A percentile compares a stretch with the other conserved stretches of the same genome.
Evolutionary conservation across 2,888 invertebrate genomes (phyloP).

Genomic region (Subacronicta megacephala): DNA sequence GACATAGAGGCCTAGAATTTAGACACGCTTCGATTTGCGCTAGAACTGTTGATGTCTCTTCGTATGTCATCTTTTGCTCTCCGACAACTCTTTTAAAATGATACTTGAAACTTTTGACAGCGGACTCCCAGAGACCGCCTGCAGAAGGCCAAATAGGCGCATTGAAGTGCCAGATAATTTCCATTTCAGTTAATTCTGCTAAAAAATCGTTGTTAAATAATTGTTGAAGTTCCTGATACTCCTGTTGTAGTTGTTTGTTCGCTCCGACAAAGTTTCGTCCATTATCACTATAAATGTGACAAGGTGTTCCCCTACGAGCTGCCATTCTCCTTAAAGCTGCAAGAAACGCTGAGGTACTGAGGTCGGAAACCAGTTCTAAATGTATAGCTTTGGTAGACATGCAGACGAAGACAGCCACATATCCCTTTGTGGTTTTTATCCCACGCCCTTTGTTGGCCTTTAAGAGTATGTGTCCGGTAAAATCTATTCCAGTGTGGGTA

Average conservation of each 20-base stretch:
- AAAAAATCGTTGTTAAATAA: too few species aligned
- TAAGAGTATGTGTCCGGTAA: slow-evolving; percentile 23
- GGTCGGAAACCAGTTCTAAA: slow-evolving; percentile 56
- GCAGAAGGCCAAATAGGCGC: too few species aligned
- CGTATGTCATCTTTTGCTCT: too few species aligned
- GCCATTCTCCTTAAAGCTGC: slow-evolving; percentile 53
- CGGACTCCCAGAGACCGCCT: too few species aligned
- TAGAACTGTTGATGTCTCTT: too few species aligned
- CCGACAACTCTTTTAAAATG: too few species aligned
- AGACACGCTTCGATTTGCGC: neutral
- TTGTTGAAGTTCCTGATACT: neutral
- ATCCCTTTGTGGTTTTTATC: slow-evolving; percentile 36
- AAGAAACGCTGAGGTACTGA: slow-evolving; percentile 50
- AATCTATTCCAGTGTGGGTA: slow-evolving; percentile 23
- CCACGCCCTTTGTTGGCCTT: slow-evolving; percentile 42
- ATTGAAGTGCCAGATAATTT: too few species aligned
- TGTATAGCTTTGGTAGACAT: slow-evolving; percentile 56
- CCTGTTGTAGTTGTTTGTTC: slow-evolving; percentile 1
- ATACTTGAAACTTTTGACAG: too few species aligned
- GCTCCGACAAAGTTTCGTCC: slow-evolving; percentile 55
- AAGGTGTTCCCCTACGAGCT: slow-evolving; percentile 48
- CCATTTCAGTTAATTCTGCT: too few species aligned
- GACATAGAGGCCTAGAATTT: neutral
- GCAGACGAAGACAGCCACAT: slow-evolving; percentile 47
- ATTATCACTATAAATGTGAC: slow-evolving; percentile 54